phyloP scores from a whole-genome alignment of 2,797 vertebrate genomes.

The Myotis planiceps region DNA sequence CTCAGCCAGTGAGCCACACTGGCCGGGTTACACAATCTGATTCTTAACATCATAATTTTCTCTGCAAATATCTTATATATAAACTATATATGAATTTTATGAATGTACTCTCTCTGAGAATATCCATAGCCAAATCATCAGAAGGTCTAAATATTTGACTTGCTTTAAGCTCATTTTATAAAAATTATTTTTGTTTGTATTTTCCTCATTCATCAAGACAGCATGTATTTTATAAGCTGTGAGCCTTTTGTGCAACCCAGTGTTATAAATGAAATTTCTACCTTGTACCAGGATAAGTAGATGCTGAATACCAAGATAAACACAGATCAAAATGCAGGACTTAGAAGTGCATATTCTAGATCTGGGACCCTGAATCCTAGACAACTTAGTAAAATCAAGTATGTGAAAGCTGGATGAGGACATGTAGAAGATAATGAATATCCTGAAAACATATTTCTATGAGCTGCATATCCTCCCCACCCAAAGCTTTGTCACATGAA shows the following conservation, averaged over 20 bases:
- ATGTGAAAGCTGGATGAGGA: neutral
- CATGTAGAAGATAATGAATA: neutral
- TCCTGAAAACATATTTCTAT: neutral
- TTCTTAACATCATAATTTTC: neutral
- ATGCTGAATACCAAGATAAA: neutral
- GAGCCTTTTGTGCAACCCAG: neutral
- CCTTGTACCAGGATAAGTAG: neutral
- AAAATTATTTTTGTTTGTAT: neutral
- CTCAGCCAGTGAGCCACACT: no score
- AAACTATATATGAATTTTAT: neutral
- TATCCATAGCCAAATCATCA: neutral
- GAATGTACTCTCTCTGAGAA: neutral
- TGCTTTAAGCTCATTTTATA: neutral
- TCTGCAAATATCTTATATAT: neutral
- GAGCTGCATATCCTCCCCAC: neutral
- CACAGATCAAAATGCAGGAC: neutral
- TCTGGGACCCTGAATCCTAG: neutral
- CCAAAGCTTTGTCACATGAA: neutral
- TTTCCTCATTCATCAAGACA: neutral
- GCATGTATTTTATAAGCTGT: neutral
- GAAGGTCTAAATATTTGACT: neutral
- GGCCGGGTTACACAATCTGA: neutral
- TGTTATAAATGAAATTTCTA: neutral
- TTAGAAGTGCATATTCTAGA: neutral
- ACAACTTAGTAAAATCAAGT: neutral